Evolutionary conservation across 2,797 vertebrate genomes (phyloP).

Genomic region (Enoplosus armatus): DNA sequence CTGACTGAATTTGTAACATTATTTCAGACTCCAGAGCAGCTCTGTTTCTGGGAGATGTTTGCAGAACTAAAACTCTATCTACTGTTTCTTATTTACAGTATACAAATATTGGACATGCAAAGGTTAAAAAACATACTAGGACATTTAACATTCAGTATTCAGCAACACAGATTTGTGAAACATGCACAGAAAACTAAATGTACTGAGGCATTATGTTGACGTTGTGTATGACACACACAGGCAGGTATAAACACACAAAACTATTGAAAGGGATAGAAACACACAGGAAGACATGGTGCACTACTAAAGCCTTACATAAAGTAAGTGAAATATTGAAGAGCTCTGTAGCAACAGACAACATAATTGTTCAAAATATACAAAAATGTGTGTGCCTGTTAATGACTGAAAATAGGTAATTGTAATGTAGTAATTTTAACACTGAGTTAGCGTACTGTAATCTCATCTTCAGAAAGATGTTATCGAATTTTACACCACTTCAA

Average conservation of each 20-base stretch:
- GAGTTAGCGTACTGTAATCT: not conserved
- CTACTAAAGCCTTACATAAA: not conserved
- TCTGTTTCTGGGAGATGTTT: not conserved
- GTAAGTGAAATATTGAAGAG: not conserved
- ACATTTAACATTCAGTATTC: conserved; percentile 1
- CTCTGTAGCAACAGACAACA: conserved; percentile 40
- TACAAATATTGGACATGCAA: not conserved
- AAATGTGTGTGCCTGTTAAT: not conserved
- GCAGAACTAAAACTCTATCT: conserved; percentile 1
- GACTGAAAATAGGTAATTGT: conserved; percentile 1
- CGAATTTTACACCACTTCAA: not conserved
- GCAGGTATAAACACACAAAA: not conserved
- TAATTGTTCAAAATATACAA: not conserved
- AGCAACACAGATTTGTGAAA: not conserved
- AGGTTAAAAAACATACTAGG: not conserved
- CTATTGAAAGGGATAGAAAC: not conserved
- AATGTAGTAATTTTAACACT: not conserved
- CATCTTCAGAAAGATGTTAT: not conserved
- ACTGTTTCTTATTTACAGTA: not conserved
- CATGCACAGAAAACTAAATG: not conserved
- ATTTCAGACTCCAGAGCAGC: conserved; percentile 32
- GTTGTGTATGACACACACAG: conserved; percentile 1
- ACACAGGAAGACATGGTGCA: not conserved
- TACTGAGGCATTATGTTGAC: not conserved
- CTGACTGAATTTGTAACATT: not conserved